Conservation (phyloP, 2,113 vertebrate species). For the Aldabrachelys gigantea region DNA sequence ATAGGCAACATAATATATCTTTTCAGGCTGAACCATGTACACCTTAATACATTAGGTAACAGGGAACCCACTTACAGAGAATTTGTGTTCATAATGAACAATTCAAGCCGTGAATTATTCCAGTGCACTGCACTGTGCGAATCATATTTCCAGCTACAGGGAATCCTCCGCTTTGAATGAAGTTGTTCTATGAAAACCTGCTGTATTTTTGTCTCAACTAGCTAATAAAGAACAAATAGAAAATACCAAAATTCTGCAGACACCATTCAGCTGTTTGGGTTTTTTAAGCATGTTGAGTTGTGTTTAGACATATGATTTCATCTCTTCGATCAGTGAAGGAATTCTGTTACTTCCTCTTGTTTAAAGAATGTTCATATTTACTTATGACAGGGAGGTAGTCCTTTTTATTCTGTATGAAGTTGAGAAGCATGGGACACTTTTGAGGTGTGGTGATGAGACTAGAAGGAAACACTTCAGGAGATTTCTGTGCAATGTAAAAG, state of each 20-base stretch:
- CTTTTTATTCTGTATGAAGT: background rate
- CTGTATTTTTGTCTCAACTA: background rate
- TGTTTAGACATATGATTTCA: background rate
- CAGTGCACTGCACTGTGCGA: background rate
- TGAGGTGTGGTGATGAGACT: background rate
- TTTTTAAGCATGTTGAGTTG: rapidly evolving
- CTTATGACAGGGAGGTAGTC: background rate
- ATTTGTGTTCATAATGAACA: background rate
- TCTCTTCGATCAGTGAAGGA: background rate
- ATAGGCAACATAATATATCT: background rate
- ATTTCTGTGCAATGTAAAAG: background rate
- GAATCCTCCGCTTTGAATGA: background rate
- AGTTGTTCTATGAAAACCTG: background rate
- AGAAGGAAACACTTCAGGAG: background rate
- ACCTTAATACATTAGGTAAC: background rate
- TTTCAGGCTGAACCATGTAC: rapidly evolving
- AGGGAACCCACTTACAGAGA: background rate
- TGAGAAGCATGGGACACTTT: background rate
- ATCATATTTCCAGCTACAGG: background rate
- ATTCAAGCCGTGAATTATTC: background rate
- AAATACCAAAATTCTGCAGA: background rate
- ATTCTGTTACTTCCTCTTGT: background rate
- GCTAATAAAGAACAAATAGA: background rate
- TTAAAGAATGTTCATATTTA: background rate
- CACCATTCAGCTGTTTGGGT: background rate